Percentiles rank a stretch among this genome's conserved stretches.
Evolutionary conservation across 2,113 vertebrate genomes (phyloP).

Genomic region (Stigmatopora nigra): DNA sequence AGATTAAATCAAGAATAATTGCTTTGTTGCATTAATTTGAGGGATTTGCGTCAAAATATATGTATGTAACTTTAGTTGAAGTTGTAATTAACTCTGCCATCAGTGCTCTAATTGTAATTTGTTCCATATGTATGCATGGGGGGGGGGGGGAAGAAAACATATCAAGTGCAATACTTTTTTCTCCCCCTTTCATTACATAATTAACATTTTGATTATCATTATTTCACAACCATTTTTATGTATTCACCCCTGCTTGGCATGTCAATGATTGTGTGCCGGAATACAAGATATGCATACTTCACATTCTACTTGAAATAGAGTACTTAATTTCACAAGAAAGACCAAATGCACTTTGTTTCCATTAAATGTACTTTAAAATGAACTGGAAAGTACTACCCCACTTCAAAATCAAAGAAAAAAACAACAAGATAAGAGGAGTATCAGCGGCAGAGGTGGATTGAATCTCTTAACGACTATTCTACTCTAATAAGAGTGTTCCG

Average conservation of each 20-base stretch:
- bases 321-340: conserved; percentile 39
- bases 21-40: no score
- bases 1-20: conserved; percentile 23
- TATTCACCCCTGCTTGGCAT: conserved; percentile 23
- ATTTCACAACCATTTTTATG: conserved; percentile 54
- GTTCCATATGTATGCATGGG: neutral
- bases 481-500: conserved; percentile 26
- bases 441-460: neutral
- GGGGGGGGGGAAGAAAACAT: neutral
- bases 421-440: conserved; percentile 3
- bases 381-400: conserved; percentile 21
- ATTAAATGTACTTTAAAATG: conserved; percentile 13
- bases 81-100: neutral
- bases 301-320: conserved; percentile 57
- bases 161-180: conserved; percentile 9
- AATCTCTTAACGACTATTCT: conserved; percentile 30
- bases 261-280: conserved; percentile 12
- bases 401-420: conserved; percentile 11
- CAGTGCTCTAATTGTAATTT: neutral
- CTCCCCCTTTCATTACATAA: conserved; percentile 27
- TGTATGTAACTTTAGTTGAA: neutral
- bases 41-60: no score
- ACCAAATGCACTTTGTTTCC: conserved; percentile 27
- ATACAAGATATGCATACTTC: conserved; percentile 49
- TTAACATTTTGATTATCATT: conserved; percentile 29